These are phyloP conservation scores for Camponotus floridanus DNA, from an alignment of 1,140 invertebrate species.

Conservation along the genomic window DNA sequence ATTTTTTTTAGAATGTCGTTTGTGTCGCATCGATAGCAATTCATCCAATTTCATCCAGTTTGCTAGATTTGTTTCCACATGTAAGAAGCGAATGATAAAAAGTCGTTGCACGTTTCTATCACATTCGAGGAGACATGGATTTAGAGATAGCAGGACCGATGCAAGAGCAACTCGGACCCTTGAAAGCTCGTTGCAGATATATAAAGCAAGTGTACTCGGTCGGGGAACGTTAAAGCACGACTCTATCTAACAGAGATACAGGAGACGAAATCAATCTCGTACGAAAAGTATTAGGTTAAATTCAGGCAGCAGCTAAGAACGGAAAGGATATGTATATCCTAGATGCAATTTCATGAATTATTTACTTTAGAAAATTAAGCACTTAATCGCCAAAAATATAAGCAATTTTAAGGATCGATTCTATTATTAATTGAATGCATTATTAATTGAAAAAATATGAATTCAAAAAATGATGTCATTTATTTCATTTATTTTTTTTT, in stretches of 20 bases:
- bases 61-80: conserved; percentile 34
- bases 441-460: neutral
- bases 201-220: conserved; percentile 64
- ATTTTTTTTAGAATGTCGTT: neutral
- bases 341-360: neutral
- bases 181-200: conserved; percentile 65
- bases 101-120: conserved; percentile 3
- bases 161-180: conserved; percentile 53
- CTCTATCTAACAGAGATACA: conserved; percentile 64
- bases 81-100: conserved; percentile 26
- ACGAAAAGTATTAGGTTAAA: neutral
- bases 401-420: neutral
- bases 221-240: conserved; percentile 40
- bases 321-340: neutral
- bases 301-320: conserved; percentile 18
- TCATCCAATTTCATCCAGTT: conserved; percentile 6
- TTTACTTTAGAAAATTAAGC: conserved; percentile 18
- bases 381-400: neutral
- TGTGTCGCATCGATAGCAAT: neutral
- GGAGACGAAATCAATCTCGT: conserved; percentile 60
- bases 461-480: neutral
- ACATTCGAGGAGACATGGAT: conserved; percentile 38
- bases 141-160: conserved; percentile 26
- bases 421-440: no score
- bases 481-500: neutral